Conservation (phyloP, 2,113 vertebrate genomes). For the Nettapus auritus region DNA sequence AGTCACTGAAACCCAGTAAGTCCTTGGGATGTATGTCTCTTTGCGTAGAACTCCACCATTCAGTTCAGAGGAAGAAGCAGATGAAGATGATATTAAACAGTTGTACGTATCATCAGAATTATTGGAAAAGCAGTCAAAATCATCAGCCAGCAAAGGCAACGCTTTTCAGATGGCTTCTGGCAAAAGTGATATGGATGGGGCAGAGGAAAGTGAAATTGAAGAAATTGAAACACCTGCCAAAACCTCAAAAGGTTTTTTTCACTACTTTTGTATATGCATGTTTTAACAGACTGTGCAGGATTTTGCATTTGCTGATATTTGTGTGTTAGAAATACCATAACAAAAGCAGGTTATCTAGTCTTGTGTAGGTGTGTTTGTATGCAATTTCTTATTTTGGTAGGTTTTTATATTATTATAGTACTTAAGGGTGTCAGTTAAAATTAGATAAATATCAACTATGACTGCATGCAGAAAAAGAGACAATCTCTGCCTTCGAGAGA, state of each 20-base stretch:
- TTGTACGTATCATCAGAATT: slow-evolving; percentile 25
- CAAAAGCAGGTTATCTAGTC: not conserved
- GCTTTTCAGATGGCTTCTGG: slow-evolving; percentile 38
- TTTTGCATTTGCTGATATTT: not conserved
- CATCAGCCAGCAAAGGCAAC: not conserved
- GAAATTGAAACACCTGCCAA: slow-evolving; percentile 74
- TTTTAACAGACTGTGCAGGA: not conserved
- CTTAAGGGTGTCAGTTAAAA: not conserved
- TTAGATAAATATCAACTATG: not conserved
- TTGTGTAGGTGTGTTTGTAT: not conserved
- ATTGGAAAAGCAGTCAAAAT: not conserved
- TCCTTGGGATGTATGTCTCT: not conserved
- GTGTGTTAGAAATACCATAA: not conserved
- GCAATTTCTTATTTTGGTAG: not conserved
- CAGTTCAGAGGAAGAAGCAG: slow-evolving; percentile 86
- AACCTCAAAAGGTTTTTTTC: slow-evolving; percentile 69
- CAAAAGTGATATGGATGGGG: slow-evolving; percentile 73
- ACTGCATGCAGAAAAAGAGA: not conserved
- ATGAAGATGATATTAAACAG: slow-evolving; percentile 69
- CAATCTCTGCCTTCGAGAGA: not conserved
- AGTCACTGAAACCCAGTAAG: not conserved
- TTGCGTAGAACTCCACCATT: slow-evolving; percentile 84
- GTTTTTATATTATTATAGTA: not conserved
- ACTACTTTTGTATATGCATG: not conserved
- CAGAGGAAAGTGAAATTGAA: slow-evolving; percentile 76